Evolutionary conservation across 2,888 invertebrate genomes (phyloP).

Genomic region (Acanthosoma haemorrhoidale): DNA sequence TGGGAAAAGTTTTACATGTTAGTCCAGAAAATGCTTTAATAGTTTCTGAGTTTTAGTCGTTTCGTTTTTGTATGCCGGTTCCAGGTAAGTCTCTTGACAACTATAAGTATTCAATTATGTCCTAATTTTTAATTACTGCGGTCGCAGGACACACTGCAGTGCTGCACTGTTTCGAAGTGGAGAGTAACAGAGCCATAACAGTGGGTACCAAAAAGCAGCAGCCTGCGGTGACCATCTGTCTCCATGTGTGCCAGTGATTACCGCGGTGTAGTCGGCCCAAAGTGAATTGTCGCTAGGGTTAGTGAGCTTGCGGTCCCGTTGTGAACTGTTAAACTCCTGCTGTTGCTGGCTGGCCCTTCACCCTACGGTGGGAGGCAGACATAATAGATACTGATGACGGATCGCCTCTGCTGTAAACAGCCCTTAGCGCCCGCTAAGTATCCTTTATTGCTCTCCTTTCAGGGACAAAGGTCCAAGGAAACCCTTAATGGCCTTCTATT

Average conservation of each 20-base stretch:
- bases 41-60: too few relatives aligned
- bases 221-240: background rate
- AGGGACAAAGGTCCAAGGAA: background rate
- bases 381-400: background rate
- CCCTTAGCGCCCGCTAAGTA: background rate
- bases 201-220: too few relatives aligned
- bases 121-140: too few relatives aligned
- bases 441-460: background rate
- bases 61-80: too few relatives aligned
- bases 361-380: too few relatives aligned
- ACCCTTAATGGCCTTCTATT: background rate
- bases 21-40: too few relatives aligned
- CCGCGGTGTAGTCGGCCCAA: background rate
- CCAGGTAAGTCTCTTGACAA: too few relatives aligned
- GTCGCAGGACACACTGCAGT: too few relatives aligned
- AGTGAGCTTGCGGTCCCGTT: background rate
- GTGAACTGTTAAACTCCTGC: background rate
- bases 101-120: too few relatives aligned
- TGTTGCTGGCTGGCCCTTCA: background rate
- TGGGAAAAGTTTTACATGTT: too few relatives aligned
- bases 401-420: background rate
- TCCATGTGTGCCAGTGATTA: conserved; percentile 1
- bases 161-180: too few relatives aligned
- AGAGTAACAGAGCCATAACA: too few relatives aligned
- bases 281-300: background rate